These are phyloP conservation scores for Colinus virginianus DNA, from an alignment of 2,113 vertebrate species.

Conservation along the genomic window DNA sequence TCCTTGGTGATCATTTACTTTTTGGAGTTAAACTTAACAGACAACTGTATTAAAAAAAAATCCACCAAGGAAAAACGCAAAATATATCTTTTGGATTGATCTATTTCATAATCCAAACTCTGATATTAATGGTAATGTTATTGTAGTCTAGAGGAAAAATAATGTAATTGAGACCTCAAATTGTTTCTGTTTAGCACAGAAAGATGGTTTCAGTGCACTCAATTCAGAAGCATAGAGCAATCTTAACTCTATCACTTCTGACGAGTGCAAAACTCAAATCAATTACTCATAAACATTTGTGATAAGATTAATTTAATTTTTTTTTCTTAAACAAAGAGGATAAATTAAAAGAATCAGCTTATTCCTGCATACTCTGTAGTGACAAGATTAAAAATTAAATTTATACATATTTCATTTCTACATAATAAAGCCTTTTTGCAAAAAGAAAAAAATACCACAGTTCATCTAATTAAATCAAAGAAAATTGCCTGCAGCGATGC, in stretches of 20 bases:
- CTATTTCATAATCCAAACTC: background rate
- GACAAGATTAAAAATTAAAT: conserved; percentile 89
- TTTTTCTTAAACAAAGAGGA: conserved; percentile 80
- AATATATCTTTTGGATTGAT: background rate
- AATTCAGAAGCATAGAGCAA: background rate
- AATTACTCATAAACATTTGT: conserved; percentile 83
- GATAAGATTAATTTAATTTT: conserved; percentile 82
- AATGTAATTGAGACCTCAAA: background rate
- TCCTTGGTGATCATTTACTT: background rate
- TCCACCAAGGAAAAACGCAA: background rate
- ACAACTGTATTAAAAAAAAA: background rate
- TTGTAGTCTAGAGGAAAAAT: background rate
- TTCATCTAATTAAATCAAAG: conserved; percentile 91
- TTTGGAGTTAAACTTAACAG: background rate
- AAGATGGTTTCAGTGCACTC: background rate
- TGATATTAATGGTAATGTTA: conserved; percentile 16
- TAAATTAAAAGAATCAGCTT: conserved; percentile 86
- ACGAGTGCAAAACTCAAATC: conserved; percentile 75
- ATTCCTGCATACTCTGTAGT: conserved; percentile 82
- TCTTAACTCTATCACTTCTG: conserved; percentile 70
- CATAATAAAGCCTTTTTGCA: conserved; percentile 85
- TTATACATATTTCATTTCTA: conserved; percentile 89
- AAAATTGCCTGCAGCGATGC: conserved; percentile 82
- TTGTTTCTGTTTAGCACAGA: background rate
- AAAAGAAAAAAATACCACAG: conserved; percentile 82